Conservation (phyloP, 1,140 invertebrate species). For the Dysdera silvatica region DNA sequence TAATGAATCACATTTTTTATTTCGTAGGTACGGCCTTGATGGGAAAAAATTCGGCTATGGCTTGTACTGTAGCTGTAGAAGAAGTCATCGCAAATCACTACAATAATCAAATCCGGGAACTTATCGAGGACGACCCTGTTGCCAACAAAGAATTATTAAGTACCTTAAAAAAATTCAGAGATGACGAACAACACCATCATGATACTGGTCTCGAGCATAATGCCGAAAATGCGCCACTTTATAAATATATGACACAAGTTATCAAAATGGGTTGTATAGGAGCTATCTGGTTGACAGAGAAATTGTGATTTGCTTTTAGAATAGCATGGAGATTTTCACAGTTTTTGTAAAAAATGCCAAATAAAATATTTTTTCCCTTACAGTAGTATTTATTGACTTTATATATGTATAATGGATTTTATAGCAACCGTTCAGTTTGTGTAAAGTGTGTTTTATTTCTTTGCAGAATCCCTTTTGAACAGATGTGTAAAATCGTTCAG, state of each 20-base stretch:
- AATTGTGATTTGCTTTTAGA: too few relatives aligned
- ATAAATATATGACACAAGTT: conserved; percentile 66
- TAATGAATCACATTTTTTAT: too few relatives aligned
- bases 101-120: conserved; percentile 87
- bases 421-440: too few relatives aligned
- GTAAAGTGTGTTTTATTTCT: too few relatives aligned
- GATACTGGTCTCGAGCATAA: conserved; percentile 89
- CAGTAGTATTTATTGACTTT: too few relatives aligned
- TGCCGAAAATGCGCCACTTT: conserved; percentile 89
- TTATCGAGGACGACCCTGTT: conserved; percentile 63
- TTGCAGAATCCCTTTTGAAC: too few relatives aligned
- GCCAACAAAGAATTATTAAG: conserved; percentile 71
- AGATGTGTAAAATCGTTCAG: too few relatives aligned
- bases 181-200: conserved; percentile 98
- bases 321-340: too few relatives aligned
- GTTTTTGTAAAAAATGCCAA: too few relatives aligned
- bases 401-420: too few relatives aligned
- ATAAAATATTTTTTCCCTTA: too few relatives aligned
- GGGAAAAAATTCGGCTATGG: conserved; percentile 96
- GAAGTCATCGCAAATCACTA: conserved; percentile 97
- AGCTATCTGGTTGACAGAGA: conserved; percentile 90
- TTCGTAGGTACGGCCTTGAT: conserved; percentile 63
- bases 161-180: conserved; percentile 80
- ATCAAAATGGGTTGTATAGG: conserved; percentile 90
- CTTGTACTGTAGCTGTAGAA: conserved; percentile 98